phyloP scores from a whole-genome alignment of 2,113 vertebrate genomes.

The Orthochromis indermauri region DNA sequence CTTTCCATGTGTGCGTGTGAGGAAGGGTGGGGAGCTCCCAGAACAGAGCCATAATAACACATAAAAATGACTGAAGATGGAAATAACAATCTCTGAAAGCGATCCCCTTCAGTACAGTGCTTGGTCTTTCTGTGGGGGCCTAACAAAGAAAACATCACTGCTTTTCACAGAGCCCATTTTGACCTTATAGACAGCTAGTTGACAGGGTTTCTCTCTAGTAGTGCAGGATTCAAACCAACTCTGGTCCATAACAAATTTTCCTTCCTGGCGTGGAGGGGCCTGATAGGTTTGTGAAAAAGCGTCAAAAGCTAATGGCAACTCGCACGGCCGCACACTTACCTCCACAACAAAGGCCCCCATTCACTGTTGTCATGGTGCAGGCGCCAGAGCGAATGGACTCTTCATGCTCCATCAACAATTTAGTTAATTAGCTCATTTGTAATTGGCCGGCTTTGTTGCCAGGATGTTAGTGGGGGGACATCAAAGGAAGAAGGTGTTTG shows the following conservation, averaged over 20 bases:
- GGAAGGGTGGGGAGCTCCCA: not conserved
- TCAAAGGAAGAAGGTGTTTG: conserved; percentile 97
- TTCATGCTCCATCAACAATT: conserved; percentile 99
- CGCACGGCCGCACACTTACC: conserved; percentile 82
- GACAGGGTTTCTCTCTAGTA: conserved; percentile 33
- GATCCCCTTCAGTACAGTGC: not conserved
- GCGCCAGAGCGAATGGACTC: conserved; percentile 95
- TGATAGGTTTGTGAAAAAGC: conserved; percentile 64
- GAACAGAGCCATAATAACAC: not conserved
- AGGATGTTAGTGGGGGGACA: conserved; percentile 93
- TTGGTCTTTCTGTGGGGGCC: not conserved
- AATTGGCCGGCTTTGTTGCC: conserved; percentile 98
- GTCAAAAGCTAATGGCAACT: conserved; percentile 81
- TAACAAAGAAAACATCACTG: not conserved
- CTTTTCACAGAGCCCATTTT: conserved; percentile 18
- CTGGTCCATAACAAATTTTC: conserved; percentile 50
- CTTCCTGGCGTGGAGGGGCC: conserved; percentile 25
- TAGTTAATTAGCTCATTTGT: conserved; percentile 99
- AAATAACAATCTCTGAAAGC: not conserved
- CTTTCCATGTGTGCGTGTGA: not conserved
- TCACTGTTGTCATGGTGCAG: conserved; percentile 97
- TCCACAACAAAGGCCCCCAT: conserved; percentile 80
- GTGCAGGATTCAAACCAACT: conserved; percentile 28
- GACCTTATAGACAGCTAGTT: conserved; percentile 44
- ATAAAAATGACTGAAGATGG: not conserved